Base-by-base conservation (phyloP, 2,113 vertebrate species). In the Oxyruncus cristatus region DNA sequence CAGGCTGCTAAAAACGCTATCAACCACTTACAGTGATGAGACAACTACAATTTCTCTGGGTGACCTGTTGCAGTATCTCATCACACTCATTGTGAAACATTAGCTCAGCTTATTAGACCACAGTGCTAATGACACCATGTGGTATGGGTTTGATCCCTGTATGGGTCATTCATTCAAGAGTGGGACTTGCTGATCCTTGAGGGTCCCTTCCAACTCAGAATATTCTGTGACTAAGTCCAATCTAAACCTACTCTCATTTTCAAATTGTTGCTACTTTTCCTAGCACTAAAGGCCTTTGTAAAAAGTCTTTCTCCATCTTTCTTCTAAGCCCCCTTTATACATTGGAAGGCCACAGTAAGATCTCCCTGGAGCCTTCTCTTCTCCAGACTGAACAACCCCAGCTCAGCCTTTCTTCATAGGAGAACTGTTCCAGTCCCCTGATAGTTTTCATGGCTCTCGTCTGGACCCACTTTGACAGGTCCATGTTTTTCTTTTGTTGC, bases 401-500 rank as follows among this genome's bases (percentile, higher is more conserved):
- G 8, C 4, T 49, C 39, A 70, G 20, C 2, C 8, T 32, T 35
- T 75, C 37, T 32, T 27, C 32, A 46, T 2, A 35, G 13, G 6
- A 68, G 10, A 85, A 4, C 1, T 33, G 11, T 28, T 53, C 16
- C 26, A 67, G 6, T 15, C 8, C 27, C 49, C 16, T 35, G 49
- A 44, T 28, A 1, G 39, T 58, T 67, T 88, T 49, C 28, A 7
- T 1, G 21, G 5, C 6, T 6, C 2, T 0, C 1, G 26, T 67
- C 20, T 62, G 26, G 14, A 77, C 8, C 14, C 0, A 0, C 14
- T 78, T 32, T 21, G 12, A 39, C 7, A 33, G 8, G 14, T 70
- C 10, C 23, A 37, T 23, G 4, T 42, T 15, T 39, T 70, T 39
- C 9, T 32, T 49, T 18, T 44, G 4, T 5, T 39, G 39, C 8